These are phyloP conservation scores for Tuberolachnus salignus DNA, from an alignment of 2,888 invertebrate species.

Conservation along the genomic window DNA sequence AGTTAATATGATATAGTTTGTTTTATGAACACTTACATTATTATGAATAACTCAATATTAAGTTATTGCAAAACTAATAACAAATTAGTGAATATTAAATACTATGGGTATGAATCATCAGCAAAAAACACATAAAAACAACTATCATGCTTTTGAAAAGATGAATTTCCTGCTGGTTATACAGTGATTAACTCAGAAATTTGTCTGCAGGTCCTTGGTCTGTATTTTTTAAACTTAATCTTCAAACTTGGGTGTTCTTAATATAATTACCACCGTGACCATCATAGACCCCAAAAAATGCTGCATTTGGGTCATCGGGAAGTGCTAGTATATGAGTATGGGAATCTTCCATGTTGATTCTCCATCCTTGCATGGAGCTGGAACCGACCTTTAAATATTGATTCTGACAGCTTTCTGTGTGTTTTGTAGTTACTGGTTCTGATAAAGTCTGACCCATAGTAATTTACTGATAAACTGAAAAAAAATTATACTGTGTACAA, in stretches of 20 bases:
- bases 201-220: neutral
- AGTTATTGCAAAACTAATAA: neutral
- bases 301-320: constrained; percentile 89
- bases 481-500: neutral
- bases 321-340: constrained; percentile 93
- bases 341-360: constrained; percentile 98
- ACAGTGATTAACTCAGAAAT: neutral
- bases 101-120: constrained; percentile 3
- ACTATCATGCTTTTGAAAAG: neutral
- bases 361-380: constrained; percentile 99
- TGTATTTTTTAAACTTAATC: neutral
- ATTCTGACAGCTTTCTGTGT: constrained; percentile 81
- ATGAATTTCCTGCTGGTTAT: neutral
- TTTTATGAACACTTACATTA: neutral
- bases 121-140: neutral
- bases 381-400: constrained; percentile 81
- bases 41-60: neutral
- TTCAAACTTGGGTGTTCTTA: neutral
- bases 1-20: neutral
- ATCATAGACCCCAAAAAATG: constrained; percentile 97
- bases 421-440: constrained; percentile 92
- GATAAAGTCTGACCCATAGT: constrained; percentile 96
- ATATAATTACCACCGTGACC: constrained; percentile 80
- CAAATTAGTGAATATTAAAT: neutral
- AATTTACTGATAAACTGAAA: constrained; percentile 4